Evolutionary conservation across 2,113 vertebrate genomes (phyloP).

Genomic region (Phaethornis superciliosus): DNA sequence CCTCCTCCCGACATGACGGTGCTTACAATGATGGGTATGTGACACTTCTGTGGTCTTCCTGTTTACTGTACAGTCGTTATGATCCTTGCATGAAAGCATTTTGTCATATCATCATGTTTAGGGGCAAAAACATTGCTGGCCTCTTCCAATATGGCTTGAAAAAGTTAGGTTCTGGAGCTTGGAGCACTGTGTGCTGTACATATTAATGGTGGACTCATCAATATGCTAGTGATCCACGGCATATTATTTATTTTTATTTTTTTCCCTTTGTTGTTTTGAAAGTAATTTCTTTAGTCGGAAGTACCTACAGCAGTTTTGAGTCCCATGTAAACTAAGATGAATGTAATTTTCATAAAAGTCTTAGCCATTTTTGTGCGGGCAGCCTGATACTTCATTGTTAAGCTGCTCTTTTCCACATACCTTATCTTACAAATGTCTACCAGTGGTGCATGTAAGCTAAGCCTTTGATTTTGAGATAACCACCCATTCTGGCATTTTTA

Average conservation of each 20-base stretch:
- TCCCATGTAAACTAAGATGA: background rate
- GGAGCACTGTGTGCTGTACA: conserved; percentile 30
- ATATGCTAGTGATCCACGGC: conserved; percentile 57
- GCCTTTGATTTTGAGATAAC: background rate
- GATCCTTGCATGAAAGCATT: conserved; percentile 76
- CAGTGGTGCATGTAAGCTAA: background rate
- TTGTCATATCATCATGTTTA: conserved; percentile 48
- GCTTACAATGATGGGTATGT: conserved; percentile 97
- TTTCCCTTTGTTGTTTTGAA: conserved; percentile 37
- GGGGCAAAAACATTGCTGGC: conserved; percentile 25
- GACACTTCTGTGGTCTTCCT: conserved; percentile 76
- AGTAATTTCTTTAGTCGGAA: conserved; percentile 38
- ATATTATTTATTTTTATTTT: conserved; percentile 61
- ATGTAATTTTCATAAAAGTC: background rate
- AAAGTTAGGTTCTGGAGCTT: conserved; percentile 17
- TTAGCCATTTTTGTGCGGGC: background rate
- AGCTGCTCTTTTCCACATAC: background rate
- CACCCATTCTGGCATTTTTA: background rate
- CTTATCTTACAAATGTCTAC: background rate
- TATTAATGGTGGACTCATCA: conserved; percentile 72
- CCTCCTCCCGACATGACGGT: conserved; percentile 91
- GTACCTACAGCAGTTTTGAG: conserved; percentile 31
- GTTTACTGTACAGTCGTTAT: conserved; percentile 66
- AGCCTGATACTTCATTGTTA: background rate
- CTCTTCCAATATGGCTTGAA: conserved; percentile 1